Conservation (phyloP, 2,888 invertebrate species). For the Epinotia demarniana region DNA sequence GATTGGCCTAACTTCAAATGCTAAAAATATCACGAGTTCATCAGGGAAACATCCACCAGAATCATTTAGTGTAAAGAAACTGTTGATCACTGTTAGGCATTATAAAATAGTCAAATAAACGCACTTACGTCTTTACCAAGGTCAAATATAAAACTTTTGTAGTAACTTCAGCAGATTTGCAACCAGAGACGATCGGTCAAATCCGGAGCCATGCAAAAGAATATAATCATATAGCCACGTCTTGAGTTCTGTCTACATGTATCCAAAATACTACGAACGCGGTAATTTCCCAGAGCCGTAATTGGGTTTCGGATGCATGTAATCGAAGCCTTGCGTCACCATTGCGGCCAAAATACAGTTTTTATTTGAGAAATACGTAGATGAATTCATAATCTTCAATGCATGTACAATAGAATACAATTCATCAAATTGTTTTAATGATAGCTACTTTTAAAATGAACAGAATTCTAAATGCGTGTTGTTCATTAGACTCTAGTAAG, state of each 20-base stretch:
- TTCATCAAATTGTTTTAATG: neutral
- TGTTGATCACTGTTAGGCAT: neutral
- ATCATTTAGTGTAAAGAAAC: neutral
- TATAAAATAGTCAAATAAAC: conserved; percentile 23
- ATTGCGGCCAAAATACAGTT: neutral
- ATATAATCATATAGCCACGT: neutral
- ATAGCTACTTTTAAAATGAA: neutral
- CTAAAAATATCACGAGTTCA: conserved; percentile 21
- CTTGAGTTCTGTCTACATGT: neutral
- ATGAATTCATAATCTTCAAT: neutral
- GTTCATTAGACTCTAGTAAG: neutral
- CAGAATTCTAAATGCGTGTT: too few species aligned
- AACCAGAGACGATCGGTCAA: too few species aligned
- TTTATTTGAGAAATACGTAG: neutral
- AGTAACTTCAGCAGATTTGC: too few species aligned
- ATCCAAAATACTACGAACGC: too few species aligned
- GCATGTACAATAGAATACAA: neutral
- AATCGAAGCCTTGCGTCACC: too few species aligned
- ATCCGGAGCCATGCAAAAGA: too few species aligned
- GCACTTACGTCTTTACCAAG: conserved; percentile 22
- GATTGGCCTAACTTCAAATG: conserved; percentile 20
- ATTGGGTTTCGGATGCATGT: too few species aligned
- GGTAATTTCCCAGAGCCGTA: too few species aligned
- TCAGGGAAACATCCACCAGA: neutral
- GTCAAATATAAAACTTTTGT: neutral